These are phyloP conservation scores for Arge pagana DNA, from an alignment of 2,888 invertebrate genomes.

Conservation along the genomic window DNA sequence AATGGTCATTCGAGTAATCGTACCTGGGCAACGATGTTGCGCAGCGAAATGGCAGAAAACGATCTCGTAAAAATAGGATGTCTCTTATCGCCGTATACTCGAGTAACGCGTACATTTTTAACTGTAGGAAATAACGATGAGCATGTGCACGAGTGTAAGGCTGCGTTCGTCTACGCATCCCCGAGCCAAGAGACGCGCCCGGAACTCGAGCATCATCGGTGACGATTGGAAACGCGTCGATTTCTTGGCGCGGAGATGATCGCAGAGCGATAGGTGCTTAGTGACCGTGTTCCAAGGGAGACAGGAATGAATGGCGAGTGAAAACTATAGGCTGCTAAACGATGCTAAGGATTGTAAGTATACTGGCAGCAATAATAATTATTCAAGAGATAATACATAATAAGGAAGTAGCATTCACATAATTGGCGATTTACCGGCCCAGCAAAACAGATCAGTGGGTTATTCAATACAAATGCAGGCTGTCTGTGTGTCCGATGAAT, in stretches of 20 bases:
- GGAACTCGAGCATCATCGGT: too few relatives aligned
- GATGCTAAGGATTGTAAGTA: conserved; percentile 19
- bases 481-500: conserved; percentile 11
- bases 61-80: too few relatives aligned
- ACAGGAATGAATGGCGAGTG: conserved; percentile 11
- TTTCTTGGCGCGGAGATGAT: too few relatives aligned
- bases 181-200: conserved; percentile 13
- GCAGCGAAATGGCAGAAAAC: too few relatives aligned
- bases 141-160: conserved; percentile 19
- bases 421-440: conserved; percentile 19
- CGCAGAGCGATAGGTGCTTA: conserved; percentile 17
- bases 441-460: conserved; percentile 19
- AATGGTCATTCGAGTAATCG: too few relatives aligned
- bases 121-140: conserved; percentile 2
- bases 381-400: conserved; percentile 18
- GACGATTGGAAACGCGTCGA: too few relatives aligned
- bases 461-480: conserved; percentile 20
- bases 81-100: too few relatives aligned
- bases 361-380: conserved; percentile 17
- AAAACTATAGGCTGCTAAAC: conserved; percentile 16
- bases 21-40: too few relatives aligned
- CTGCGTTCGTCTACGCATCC: conserved; percentile 9
- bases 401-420: conserved; percentile 18
- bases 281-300: conserved; percentile 17
- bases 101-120: not conserved